Evolutionary conservation across 1,140 invertebrate species (phyloP).

Genomic region (Zaprionus gabonicus): DNA sequence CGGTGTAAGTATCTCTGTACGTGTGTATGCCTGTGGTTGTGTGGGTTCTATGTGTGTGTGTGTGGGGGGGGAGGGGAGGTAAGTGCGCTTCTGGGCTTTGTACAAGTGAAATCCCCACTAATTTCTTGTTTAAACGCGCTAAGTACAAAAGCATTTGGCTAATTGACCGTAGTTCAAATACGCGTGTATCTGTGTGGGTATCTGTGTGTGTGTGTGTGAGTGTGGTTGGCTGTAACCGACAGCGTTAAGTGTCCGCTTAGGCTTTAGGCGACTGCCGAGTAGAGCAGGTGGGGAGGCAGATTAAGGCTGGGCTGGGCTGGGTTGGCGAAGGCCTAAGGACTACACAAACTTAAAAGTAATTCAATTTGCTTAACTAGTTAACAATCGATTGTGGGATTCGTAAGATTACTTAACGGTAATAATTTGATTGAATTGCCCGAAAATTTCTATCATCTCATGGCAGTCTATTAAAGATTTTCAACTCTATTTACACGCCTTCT

Average conservation of each 20-base stretch:
- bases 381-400: slow-evolving; percentile 45
- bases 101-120: slow-evolving; percentile 74
- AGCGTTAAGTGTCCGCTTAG: slow-evolving; percentile 30
- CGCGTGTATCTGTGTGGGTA: slow-evolving; percentile 5
- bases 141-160: slow-evolving; percentile 77
- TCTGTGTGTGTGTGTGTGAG: slow-evolving; percentile 23
- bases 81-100: slow-evolving; percentile 52
- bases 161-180: slow-evolving; percentile 50
- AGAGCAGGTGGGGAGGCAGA: slow-evolving; percentile 29
- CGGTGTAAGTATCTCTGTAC: background rate
- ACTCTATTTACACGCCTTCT: slow-evolving; percentile 73
- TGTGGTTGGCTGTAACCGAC: slow-evolving; percentile 24
- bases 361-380: slow-evolving; percentile 75
- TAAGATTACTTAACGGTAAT: slow-evolving; percentile 45
- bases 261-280: slow-evolving; percentile 41
- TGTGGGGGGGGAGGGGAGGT: slow-evolving; percentile 10
- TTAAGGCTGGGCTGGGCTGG: slow-evolving; percentile 7
- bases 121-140: slow-evolving; percentile 61
- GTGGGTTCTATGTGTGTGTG: slow-evolving; percentile 12
- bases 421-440: slow-evolving; percentile 58
- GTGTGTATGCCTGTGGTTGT: slow-evolving; percentile 28
- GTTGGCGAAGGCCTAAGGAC: slow-evolving; percentile 37
- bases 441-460: slow-evolving; percentile 79
- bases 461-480: slow-evolving; percentile 48
- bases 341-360: slow-evolving; percentile 71